Conservation (phyloP, 2,113 vertebrate genomes). For the Heliornis fulica region DNA sequence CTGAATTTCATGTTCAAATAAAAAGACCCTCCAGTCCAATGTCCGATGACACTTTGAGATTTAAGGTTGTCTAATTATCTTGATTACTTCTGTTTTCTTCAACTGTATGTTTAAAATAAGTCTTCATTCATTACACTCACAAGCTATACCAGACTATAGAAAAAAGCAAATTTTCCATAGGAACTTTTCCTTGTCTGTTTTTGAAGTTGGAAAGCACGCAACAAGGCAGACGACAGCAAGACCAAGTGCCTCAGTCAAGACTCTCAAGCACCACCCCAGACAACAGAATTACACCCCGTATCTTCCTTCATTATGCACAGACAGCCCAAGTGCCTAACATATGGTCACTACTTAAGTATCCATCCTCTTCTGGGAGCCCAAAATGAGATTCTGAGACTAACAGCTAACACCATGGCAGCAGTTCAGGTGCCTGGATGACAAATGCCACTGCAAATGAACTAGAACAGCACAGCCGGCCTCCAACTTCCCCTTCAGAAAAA, state of each 20-base stretch:
- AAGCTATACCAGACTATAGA: background rate
- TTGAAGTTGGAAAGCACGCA: background rate
- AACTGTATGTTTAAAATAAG: background rate
- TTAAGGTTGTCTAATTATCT: background rate
- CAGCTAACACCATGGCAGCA: background rate
- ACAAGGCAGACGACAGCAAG: background rate
- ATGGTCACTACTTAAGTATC: background rate
- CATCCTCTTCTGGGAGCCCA: background rate
- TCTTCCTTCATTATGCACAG: background rate
- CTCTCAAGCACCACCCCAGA: background rate
- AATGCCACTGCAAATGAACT: background rate
- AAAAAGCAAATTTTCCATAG: background rate
- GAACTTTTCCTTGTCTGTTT: background rate
- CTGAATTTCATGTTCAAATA: background rate
- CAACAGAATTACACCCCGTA: background rate
- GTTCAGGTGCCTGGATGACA: background rate
- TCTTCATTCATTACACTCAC: background rate
- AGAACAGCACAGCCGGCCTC: background rate
- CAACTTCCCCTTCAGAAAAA: background rate
- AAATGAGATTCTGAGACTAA: background rate
- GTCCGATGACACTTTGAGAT: fast-evolving
- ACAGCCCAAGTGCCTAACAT: background rate
- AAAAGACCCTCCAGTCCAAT: background rate
- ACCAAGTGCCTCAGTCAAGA: background rate
- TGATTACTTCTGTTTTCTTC: background rate